Conservation (phyloP, 2,888 invertebrate genomes). For the Lepeophtheirus nordmannii region DNA sequence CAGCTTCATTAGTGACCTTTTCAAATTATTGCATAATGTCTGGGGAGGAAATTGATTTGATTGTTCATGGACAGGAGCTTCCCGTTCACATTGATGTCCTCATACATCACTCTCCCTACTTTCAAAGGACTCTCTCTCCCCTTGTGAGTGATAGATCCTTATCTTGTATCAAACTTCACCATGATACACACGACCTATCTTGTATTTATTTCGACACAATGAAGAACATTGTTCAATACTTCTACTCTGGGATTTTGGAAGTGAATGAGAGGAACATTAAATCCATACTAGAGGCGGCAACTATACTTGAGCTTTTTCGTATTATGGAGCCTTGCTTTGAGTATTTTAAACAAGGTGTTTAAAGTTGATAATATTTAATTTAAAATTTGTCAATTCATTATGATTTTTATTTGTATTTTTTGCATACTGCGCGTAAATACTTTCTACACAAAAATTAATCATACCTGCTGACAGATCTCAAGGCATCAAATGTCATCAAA, state of each 20-base stretch:
- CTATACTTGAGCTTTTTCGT: background rate
- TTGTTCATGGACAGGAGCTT: background rate
- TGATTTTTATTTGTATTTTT: too few relatives aligned
- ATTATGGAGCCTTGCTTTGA: background rate
- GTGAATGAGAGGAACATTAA: slow-evolving; percentile 1
- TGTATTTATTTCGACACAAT: slow-evolving; percentile 1
- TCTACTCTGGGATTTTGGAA: slow-evolving; percentile 7
- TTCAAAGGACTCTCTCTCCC: background rate
- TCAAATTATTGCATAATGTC: background rate
- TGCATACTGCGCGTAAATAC: too few relatives aligned
- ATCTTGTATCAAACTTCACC: background rate
- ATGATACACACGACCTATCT: background rate
- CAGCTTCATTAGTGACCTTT: background rate
- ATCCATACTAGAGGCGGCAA: slow-evolving; percentile 1
- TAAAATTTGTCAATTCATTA: too few relatives aligned
- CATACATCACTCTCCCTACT: background rate
- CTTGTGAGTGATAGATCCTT: background rate
- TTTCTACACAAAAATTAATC: too few relatives aligned
- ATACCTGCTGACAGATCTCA: too few relatives aligned
- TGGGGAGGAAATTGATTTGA: background rate
- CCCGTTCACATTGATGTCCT: background rate
- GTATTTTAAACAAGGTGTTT: background rate
- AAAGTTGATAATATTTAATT: too few relatives aligned
- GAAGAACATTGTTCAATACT: background rate
- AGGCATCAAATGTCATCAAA: too few relatives aligned